Evolutionary conservation across 92 coral and sea anemone species (phyloP).

Genomic region (Bergia sp.): DNA sequence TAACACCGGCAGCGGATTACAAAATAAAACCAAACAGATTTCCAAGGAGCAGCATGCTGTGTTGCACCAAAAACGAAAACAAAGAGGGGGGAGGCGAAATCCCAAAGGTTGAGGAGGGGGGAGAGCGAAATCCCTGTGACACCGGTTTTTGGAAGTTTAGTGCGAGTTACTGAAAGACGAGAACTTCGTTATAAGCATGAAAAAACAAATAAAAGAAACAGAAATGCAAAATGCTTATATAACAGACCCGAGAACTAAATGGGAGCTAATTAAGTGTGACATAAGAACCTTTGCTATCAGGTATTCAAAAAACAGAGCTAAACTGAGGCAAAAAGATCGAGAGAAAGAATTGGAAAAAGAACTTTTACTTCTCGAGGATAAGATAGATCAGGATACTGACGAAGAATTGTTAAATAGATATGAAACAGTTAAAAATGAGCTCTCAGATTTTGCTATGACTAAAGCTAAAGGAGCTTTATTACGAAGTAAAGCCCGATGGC

Average conservation of each 20-base stretch:
- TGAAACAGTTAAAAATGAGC: neutral
- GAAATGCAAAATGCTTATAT: neutral
- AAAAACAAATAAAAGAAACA: no score
- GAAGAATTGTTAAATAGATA: neutral
- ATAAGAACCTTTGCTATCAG: neutral
- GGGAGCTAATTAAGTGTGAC: neutral
- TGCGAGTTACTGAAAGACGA: neutral
- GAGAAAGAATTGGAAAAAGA: neutral
- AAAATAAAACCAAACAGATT: no score
- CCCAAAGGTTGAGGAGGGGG: no score
- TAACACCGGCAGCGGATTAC: no score
- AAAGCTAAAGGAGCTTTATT: neutral
- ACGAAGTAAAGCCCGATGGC: no score
- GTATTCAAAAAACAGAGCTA: neutral
- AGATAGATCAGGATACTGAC: neutral
- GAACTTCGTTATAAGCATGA: neutral
- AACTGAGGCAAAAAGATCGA: neutral
- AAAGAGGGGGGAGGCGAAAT: no score
- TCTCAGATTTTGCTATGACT: neutral
- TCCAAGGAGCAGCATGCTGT: no score
- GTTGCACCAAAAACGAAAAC: no score
- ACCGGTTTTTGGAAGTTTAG: conserved; percentile 13
- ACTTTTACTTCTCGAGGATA: neutral
- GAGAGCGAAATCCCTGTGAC: no score
- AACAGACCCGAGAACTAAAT: neutral